Conservation (phyloP, 2,888 invertebrate genomes). For the Hydriomena furcata region DNA sequence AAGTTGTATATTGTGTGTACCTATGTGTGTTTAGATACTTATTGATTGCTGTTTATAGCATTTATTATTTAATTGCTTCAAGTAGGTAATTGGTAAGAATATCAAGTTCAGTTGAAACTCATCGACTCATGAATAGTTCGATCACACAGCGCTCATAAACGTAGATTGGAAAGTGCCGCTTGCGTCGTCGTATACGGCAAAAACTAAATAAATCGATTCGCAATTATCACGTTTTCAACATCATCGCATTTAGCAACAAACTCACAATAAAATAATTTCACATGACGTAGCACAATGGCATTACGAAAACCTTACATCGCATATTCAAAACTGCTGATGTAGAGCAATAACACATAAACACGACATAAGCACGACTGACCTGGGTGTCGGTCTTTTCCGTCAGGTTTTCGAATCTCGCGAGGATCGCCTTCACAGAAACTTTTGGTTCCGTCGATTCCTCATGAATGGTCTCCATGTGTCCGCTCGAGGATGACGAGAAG, state of each 20-base stretch:
- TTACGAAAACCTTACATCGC: slow-evolving; percentile 32
- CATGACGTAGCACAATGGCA: slow-evolving; percentile 39
- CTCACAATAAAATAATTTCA: slow-evolving; percentile 42
- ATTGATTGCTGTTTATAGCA: not conserved
- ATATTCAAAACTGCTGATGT: slow-evolving; percentile 26
- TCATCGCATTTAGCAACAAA: slow-evolving; percentile 43
- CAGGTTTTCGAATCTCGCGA: slow-evolving; percentile 91
- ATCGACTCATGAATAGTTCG: slow-evolving; percentile 51
- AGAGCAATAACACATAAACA: slow-evolving; percentile 27
- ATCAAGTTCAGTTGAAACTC: not conserved
- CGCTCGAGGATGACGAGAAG: slow-evolving; percentile 83
- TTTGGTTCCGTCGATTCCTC: slow-evolving; percentile 91
- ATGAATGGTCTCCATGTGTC: slow-evolving; percentile 91
- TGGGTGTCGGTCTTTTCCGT: slow-evolving; percentile 73
- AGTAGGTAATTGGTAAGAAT: not conserved
- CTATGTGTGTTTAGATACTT: no score
- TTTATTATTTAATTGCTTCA: not conserved
- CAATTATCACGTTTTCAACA: slow-evolving; percentile 49
- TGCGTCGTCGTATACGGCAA: slow-evolving; percentile 28
- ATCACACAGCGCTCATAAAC: slow-evolving; percentile 46
- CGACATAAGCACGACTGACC: slow-evolving; percentile 42
- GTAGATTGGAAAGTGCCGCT: slow-evolving; percentile 52
- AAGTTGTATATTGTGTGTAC: no score
- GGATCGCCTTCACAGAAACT: slow-evolving; percentile 91
- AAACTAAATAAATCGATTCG: slow-evolving; percentile 36